Conservation (phyloP, 2,797 vertebrate genomes). For the Champsocephalus gunnari region DNA sequence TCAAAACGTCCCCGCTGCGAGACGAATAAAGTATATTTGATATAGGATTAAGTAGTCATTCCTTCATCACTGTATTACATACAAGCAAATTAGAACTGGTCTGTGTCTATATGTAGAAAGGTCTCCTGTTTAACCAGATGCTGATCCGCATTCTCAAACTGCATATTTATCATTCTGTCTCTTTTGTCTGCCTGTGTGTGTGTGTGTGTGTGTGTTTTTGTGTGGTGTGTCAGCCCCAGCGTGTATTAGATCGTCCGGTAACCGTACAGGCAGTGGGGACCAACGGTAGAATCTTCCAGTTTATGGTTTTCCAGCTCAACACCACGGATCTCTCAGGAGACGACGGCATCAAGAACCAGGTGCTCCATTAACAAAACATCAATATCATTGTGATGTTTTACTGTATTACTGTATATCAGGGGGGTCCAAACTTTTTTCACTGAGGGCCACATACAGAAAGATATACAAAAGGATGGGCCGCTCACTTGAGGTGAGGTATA, state of each 20-base stretch:
- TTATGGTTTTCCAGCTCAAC: slow-evolving; percentile 94
- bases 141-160: not conserved
- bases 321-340: slow-evolving; percentile 89
- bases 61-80: not conserved
- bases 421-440: no score
- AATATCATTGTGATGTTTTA: no score
- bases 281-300: slow-evolving; percentile 92
- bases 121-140: not conserved
- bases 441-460: no score
- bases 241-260: slow-evolving; percentile 87
- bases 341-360: slow-evolving; percentile 91
- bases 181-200: not conserved
- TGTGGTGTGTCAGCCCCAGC: slow-evolving; percentile 62
- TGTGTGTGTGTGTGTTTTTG: not conserved
- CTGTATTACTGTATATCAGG: no score
- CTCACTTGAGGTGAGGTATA: no score
- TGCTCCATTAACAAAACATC: slow-evolving; percentile 9
- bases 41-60: no score
- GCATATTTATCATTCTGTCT: not conserved
- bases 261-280: slow-evolving; percentile 92
- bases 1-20: no score
- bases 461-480: no score
- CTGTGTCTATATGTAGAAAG: not conserved
- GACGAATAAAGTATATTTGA: no score
- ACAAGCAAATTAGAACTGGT: not conserved